Conservation (phyloP, 2,113 vertebrate genomes). For the Rhinolophus ferrumequinum region DNA sequence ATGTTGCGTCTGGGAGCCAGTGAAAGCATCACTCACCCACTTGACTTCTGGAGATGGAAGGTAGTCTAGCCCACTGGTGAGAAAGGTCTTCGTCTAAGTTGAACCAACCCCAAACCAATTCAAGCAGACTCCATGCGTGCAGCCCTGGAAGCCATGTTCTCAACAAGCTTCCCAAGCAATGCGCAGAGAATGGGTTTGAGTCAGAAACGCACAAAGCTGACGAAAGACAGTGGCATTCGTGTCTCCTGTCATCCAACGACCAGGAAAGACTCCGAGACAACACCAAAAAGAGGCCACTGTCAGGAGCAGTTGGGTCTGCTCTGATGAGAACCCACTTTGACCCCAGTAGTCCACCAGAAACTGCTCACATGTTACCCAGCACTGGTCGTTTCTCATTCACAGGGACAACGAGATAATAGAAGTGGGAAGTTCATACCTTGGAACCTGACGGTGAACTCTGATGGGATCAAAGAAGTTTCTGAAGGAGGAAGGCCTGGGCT, state of each 20-base stretch:
- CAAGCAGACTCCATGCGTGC: too few relatives aligned
- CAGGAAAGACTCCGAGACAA: neutral
- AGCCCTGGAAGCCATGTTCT: neutral
- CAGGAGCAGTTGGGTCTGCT: neutral
- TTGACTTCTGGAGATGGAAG: neutral
- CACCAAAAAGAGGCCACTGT: rapidly evolving
- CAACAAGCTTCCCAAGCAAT: neutral
- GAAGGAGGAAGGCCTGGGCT: neutral
- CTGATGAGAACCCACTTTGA: neutral
- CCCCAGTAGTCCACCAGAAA: neutral
- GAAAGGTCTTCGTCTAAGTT: neutral
- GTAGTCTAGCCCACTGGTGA: neutral
- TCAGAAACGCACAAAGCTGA: neutral
- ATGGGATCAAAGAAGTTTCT: neutral
- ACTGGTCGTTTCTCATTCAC: neutral
- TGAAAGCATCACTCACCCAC: neutral
- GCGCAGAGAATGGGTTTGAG: neutral
- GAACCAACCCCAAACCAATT: too few relatives aligned
- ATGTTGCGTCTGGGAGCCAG: neutral
- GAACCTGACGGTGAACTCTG: neutral
- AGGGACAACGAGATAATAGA: neutral
- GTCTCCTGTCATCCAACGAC: neutral
- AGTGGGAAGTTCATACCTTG: neutral
- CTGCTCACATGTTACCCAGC: neutral
- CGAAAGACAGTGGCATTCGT: neutral